phyloP scores from a whole-genome alignment of 2,888 invertebrate genomes.

The Timema podura region DNA sequence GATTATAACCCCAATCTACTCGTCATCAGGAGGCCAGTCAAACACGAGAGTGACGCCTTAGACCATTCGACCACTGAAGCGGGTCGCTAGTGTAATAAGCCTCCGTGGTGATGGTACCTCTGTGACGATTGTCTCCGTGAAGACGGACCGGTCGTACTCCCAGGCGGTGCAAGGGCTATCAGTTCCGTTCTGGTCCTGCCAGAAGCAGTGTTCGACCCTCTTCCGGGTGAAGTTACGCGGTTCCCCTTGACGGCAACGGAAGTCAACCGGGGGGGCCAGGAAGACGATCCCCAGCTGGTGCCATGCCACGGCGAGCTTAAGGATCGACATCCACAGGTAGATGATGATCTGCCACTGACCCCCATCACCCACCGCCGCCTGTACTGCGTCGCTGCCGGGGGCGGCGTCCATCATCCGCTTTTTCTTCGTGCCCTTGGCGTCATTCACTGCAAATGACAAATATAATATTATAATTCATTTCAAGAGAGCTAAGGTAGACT shows the following conservation, averaged over 20 bases:
- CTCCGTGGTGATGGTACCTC: too few relatives aligned
- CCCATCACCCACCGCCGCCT: slow-evolving; percentile 21
- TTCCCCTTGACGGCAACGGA: slow-evolving; percentile 46
- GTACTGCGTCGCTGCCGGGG: slow-evolving; percentile 16
- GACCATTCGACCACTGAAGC: too few relatives aligned
- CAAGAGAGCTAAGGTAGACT: too few relatives aligned
- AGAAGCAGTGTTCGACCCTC: slow-evolving; percentile 34
- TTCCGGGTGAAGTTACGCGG: slow-evolving; percentile 44
- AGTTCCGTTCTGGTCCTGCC: slow-evolving; percentile 35
- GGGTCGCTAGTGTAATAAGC: too few relatives aligned
- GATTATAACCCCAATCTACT: too few relatives aligned
- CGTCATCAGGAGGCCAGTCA: too few relatives aligned
- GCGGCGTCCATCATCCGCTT: not conserved
- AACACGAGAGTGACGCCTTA: too few relatives aligned
- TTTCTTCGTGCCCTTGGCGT: not conserved
- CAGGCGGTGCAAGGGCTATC: slow-evolving; percentile 37
- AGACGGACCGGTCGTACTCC: slow-evolving; percentile 60
- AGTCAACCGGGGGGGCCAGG: slow-evolving; percentile 32
- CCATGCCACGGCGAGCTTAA: slow-evolving; percentile 77
- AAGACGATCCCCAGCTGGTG: slow-evolving; percentile 76
- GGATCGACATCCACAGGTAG: slow-evolving; percentile 62
- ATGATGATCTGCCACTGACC: slow-evolving; percentile 73
- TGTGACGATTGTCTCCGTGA: slow-evolving; percentile 67
- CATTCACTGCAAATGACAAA: slow-evolving; percentile 11
- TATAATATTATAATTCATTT: not conserved